phyloP scores from a whole-genome alignment of 2,797 vertebrate species.

The Otus scops region DNA sequence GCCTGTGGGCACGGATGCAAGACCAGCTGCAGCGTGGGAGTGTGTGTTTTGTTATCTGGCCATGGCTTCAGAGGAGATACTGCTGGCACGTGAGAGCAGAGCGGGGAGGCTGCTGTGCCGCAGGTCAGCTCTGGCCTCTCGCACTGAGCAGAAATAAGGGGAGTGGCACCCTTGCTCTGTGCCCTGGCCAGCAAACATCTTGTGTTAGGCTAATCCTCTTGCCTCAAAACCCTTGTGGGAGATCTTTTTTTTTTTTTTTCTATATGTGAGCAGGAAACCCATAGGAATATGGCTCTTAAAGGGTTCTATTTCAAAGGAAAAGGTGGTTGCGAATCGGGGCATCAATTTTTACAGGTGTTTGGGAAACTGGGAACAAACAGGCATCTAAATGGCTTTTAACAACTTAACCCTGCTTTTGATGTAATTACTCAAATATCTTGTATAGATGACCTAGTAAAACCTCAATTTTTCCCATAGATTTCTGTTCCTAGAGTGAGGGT shows the following conservation, averaged over 20 bases:
- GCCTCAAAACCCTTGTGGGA: fast-evolving
- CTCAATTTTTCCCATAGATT: not conserved
- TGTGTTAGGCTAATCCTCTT: fast-evolving
- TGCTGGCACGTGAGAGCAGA: not conserved
- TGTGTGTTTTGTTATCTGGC: not conserved
- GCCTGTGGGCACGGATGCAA: not conserved
- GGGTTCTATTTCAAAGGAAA: not conserved
- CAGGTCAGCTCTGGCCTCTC: not conserved
- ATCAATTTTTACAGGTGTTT: not conserved
- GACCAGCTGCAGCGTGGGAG: not conserved
- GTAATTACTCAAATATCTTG: not conserved
- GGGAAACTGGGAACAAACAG: not conserved
- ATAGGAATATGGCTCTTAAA: not conserved
- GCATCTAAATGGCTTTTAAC: not conserved
- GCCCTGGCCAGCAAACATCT: not conserved
- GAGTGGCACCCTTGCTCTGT: not conserved
- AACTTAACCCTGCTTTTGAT: not conserved
- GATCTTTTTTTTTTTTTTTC: fast-evolving
- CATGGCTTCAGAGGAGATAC: not conserved
- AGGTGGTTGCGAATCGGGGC: not conserved
- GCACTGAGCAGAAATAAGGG: not conserved
- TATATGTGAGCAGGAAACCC: not conserved
- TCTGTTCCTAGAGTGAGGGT: not conserved
- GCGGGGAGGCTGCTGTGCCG: not conserved
- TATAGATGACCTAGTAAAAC: not conserved